These are phyloP conservation scores for Andrena chrysosceles DNA, from an alignment of 2,888 invertebrate species.

Conservation along the genomic window DNA sequence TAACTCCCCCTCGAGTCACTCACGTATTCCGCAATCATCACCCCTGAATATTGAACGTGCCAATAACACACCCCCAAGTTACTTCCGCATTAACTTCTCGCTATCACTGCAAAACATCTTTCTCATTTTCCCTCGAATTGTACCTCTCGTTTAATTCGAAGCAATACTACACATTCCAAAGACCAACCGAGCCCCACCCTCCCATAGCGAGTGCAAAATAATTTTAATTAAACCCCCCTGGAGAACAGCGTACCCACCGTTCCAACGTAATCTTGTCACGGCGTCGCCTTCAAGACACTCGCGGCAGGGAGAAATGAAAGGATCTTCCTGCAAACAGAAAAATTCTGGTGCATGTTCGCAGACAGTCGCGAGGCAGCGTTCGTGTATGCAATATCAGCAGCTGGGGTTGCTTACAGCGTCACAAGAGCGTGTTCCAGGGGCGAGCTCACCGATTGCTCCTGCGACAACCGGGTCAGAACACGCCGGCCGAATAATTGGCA, in stretches of 20 bases:
- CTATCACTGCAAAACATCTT: too few species aligned
- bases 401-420: constrained; percentile 95
- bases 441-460: constrained; percentile 94
- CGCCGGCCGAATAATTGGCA: constrained; percentile 92
- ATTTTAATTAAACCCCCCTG: constrained; percentile 23
- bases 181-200: not conserved
- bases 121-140: not conserved
- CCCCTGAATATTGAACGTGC: too few species aligned
- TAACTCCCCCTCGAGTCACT: too few species aligned
- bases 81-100: too few species aligned
- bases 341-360: constrained; percentile 83
- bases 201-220: not conserved
- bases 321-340: constrained; percentile 26
- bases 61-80: too few species aligned
- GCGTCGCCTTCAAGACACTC: not conserved
- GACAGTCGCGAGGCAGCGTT: constrained; percentile 96
- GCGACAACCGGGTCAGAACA: constrained; percentile 91
- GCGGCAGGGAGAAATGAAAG: constrained; percentile 33
- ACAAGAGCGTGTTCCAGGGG: constrained; percentile 95
- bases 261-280: constrained; percentile 12
- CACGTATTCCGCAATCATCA: too few species aligned
- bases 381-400: constrained; percentile 94
- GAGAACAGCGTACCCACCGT: not conserved
- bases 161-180: not conserved
- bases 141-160: not conserved